phyloP scores from a whole-genome alignment of 2,888 invertebrate species.

The Pandemis cinnamomeana region DNA sequence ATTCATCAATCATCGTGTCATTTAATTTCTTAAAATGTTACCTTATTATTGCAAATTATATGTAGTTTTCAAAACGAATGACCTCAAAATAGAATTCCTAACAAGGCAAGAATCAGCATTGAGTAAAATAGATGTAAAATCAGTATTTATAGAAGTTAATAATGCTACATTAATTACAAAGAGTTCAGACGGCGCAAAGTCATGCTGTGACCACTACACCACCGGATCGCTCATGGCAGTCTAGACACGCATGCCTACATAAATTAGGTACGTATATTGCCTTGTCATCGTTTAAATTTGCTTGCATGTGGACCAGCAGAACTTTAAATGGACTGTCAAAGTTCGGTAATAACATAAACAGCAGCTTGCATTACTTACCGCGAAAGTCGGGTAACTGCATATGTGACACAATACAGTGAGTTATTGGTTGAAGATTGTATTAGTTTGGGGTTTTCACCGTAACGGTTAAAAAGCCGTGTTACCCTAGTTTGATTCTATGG shows the following conservation, averaged over 20 bases:
- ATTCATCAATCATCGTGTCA: no score
- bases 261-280: not conserved
- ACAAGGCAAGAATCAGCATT: no score
- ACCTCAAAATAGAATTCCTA: no score
- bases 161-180: not conserved
- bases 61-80: no score
- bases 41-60: no score
- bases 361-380: slow-evolving; percentile 21
- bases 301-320: slow-evolving; percentile 29
- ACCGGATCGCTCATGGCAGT: not conserved
- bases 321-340: slow-evolving; percentile 48
- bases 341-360: slow-evolving; percentile 45
- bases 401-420: slow-evolving; percentile 14
- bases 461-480: no score
- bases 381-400: slow-evolving; percentile 14
- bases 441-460: not conserved
- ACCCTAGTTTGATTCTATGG: no score
- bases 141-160: not conserved
- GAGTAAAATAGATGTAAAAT: no score
- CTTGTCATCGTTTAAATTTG: slow-evolving; percentile 18
- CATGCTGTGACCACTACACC: not conserved
- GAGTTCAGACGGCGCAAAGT: not conserved
- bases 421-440: slow-evolving; percentile 2
- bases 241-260: not conserved
- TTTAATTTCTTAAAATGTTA: no score